Evolutionary conservation across 1,140 invertebrate genomes (phyloP).

Genomic region (Drosophila ambigua): DNA sequence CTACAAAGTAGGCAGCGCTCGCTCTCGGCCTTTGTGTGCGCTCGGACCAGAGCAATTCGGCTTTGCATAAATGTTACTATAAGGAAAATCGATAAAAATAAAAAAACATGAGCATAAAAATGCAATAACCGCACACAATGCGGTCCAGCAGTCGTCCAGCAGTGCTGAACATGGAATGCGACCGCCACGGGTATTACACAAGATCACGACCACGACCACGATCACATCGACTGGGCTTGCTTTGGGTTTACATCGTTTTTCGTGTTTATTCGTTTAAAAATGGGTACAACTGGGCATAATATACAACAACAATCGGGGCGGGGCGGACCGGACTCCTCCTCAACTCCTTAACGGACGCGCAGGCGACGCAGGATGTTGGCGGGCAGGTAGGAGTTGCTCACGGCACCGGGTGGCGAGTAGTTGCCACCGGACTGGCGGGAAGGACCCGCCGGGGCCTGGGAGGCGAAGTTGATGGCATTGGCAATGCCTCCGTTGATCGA

Average conservation of each 20-base stretch:
- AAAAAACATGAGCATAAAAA: constrained; percentile 61
- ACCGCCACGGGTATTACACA: constrained; percentile 6
- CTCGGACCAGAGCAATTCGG: constrained; percentile 37
- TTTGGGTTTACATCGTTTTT: constrained; percentile 51
- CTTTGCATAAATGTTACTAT: constrained; percentile 79
- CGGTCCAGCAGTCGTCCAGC: constrained; percentile 9
- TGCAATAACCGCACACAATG: constrained; percentile 60
- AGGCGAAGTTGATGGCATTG: constrained; percentile 77
- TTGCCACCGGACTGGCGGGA: constrained; percentile 15
- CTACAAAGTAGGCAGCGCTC: constrained; percentile 61
- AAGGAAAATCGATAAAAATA: constrained; percentile 71
- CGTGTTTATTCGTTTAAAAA: constrained; percentile 66
- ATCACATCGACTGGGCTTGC: background rate
- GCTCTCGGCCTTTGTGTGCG: constrained; percentile 59
- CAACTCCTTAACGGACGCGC: constrained; percentile 58
- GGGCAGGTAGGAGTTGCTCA: constrained; percentile 65
- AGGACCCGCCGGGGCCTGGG: constrained; percentile 46
- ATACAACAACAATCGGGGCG: constrained; percentile 60
- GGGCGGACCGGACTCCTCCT: constrained; percentile 13
- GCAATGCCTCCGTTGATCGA: constrained; percentile 69
- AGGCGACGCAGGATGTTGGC: constrained; percentile 70
- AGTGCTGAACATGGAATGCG: constrained; percentile 28
- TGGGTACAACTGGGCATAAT: constrained; percentile 28
- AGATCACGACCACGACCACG: background rate
- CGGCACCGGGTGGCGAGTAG: constrained; percentile 47